A percentile compares a stretch with the other conserved stretches of the same genome.
phyloP scores from a whole-genome alignment of 2,113 vertebrate species.

The Chiloscyllium plagiosum region DNA sequence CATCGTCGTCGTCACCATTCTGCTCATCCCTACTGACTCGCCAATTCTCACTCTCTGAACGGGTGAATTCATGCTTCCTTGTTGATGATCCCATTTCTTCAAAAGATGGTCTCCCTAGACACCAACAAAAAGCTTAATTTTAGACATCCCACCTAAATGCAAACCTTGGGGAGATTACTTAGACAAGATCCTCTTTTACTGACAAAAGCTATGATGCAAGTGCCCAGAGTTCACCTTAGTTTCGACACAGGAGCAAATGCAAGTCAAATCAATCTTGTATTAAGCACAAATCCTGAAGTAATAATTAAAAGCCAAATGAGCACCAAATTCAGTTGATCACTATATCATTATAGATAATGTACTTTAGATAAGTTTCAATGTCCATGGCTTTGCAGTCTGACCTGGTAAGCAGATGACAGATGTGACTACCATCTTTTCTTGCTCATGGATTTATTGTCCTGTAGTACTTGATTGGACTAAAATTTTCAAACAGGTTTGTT shows the following conservation, averaged over 20 bases:
- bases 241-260: background rate
- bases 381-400: background rate
- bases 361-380: background rate
- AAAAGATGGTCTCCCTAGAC: slow-evolving; percentile 81
- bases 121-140: background rate
- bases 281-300: background rate
- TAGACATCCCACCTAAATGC: background rate
- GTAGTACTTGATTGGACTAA: background rate
- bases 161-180: background rate
- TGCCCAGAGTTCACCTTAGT: background rate
- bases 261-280: background rate
- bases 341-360: background rate
- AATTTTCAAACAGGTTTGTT: background rate
- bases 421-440: background rate
- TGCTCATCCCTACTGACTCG: slow-evolving; percentile 85
- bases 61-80: slow-evolving; percentile 91
- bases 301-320: background rate
- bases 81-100: slow-evolving; percentile 72
- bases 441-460: background rate
- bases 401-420: background rate
- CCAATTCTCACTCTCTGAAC: slow-evolving; percentile 95
- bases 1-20: slow-evolving; percentile 89
- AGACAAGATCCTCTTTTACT: background rate
- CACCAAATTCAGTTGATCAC: background rate
- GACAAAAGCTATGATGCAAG: background rate